phyloP scores from a whole-genome alignment of 1,140 invertebrate genomes.

The Brachionus angularis region DNA sequence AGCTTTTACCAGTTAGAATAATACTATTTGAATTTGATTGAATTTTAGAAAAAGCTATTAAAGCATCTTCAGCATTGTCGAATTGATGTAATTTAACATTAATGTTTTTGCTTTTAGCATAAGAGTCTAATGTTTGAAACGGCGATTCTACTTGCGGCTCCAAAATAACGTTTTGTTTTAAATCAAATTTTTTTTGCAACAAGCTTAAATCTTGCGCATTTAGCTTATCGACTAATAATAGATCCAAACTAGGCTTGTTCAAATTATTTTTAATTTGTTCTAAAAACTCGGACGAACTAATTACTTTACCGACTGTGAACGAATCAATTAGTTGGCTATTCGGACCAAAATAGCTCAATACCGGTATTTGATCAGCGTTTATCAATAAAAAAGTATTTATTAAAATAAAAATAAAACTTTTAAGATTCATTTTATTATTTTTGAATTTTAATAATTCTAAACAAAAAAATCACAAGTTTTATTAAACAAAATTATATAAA shows the following conservation, averaged over 20 bases:
- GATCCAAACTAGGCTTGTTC: background rate
- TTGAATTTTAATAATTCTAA: too few relatives aligned
- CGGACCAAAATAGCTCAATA: background rate
- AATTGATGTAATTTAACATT: background rate
- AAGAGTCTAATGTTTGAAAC: background rate
- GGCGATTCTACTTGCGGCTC: constrained; percentile 17
- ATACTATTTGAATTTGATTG: background rate
- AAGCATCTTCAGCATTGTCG: constrained; percentile 8
- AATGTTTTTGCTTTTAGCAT: background rate
- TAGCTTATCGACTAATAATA: background rate
- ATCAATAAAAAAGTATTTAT: background rate
- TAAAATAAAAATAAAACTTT: background rate
- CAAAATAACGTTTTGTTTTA: constrained; percentile 4
- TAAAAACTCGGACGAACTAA: background rate
- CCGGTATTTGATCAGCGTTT: background rate
- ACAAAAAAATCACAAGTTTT: too few relatives aligned
- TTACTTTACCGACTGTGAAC: constrained; percentile 12
- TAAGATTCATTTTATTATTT: constrained; percentile 1
- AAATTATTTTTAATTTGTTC: background rate
- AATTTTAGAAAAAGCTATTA: background rate
- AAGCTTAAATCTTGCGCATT: constrained; percentile 20
- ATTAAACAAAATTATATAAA: too few relatives aligned
- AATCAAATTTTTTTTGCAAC: background rate
- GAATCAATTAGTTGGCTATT: background rate
- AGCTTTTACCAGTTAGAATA: background rate